Percentiles rank a stretch among this genome's conserved stretches.
Evolutionary conservation across 2,888 invertebrate genomes (phyloP).

Genomic region (Ophion slaviceki): DNA sequence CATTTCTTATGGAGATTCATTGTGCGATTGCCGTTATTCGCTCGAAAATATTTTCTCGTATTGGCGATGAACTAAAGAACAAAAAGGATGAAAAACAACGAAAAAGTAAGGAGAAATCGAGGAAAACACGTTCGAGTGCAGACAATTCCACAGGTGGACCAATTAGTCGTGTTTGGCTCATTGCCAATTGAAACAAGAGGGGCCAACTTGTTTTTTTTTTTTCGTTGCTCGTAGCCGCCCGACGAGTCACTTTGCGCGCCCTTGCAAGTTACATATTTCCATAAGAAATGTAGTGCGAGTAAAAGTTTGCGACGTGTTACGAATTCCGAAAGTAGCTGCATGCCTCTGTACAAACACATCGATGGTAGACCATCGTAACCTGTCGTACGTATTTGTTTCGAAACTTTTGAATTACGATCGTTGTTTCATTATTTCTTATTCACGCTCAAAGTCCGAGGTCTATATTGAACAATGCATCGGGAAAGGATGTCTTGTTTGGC

Average conservation of each 20-base stretch:
- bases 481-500: slow-evolving; percentile 12
- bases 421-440: slow-evolving; percentile 51
- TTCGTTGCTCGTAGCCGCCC: background rate
- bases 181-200: background rate
- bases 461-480: slow-evolving; percentile 22
- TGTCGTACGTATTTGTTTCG: background rate
- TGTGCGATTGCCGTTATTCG: slow-evolving; percentile 74
- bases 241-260: slow-evolving; percentile 56
- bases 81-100: slow-evolving; percentile 8
- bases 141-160: slow-evolving; percentile 81
- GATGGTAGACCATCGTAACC: slow-evolving; percentile 15
- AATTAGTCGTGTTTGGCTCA: slow-evolving; percentile 60
- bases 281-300: slow-evolving; percentile 82
- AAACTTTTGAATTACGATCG: slow-evolving; percentile 29
- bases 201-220: background rate
- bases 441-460: slow-evolving; percentile 26
- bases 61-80: slow-evolving; percentile 27
- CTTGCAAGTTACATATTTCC: slow-evolving; percentile 70
- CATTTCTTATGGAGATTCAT: slow-evolving; percentile 82
- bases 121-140: slow-evolving; percentile 46
- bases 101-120: background rate
- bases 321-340: slow-evolving; percentile 82
- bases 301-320: slow-evolving; percentile 70
- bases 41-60: slow-evolving; percentile 35
- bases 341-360: slow-evolving; percentile 67